These are phyloP conservation scores for Hippasteria phrygiana DNA, from an alignment of 53 echinoderm and acorn worm species.

Conservation along the genomic window DNA sequence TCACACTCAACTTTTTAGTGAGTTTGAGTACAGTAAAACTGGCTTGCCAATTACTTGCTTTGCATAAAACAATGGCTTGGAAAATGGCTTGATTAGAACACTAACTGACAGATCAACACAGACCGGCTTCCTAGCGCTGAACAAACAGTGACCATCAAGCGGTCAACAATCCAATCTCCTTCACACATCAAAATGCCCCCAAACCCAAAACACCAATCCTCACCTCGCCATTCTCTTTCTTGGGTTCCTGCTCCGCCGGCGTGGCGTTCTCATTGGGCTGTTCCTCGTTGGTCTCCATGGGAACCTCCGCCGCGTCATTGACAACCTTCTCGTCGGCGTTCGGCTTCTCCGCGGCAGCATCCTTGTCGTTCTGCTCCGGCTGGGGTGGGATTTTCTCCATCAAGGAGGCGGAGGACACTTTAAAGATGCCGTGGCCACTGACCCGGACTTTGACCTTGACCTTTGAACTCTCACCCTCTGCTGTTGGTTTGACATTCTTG, in stretches of 20 bases:
- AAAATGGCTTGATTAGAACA: too few relatives aligned
- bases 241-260: conserved; percentile 17
- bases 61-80: too few relatives aligned
- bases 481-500: conserved; percentile 83
- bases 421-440: conserved; percentile 91
- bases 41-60: too few relatives aligned
- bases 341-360: conserved; percentile 48
- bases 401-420: conserved; percentile 84
- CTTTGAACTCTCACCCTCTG: conserved; percentile 94
- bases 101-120: too few relatives aligned
- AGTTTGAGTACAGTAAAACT: too few relatives aligned
- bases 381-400: conserved; percentile 82
- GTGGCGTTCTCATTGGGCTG: conserved; percentile 61
- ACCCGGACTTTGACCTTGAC: conserved; percentile 95
- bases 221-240: conserved; percentile 50
- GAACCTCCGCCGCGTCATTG: conserved; percentile 48
- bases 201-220: neutral
- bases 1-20: too few relatives aligned
- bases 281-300: conserved; percentile 73
- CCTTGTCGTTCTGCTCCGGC: conserved; percentile 70
- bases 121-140: too few relatives aligned
- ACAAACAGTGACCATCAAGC: too few relatives aligned
- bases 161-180: too few relatives aligned
- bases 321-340: conserved; percentile 20
- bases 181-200: too few relatives aligned